phyloP scores from a whole-genome alignment of 2,113 vertebrate genomes.

The Trinectes maculatus region DNA sequence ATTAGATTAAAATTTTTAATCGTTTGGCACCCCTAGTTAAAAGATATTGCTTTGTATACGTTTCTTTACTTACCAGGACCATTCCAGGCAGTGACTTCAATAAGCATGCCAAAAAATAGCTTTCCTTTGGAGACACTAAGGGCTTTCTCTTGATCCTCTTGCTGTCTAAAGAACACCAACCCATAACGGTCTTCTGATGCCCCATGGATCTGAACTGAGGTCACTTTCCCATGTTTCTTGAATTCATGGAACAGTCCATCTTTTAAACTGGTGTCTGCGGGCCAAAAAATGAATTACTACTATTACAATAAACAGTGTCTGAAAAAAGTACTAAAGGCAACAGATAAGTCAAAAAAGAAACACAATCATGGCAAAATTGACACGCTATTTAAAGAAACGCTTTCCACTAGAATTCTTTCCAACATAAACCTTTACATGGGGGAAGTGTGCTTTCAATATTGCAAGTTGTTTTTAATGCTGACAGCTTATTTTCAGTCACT shows the following conservation, averaged over 20 bases:
- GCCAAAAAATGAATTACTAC: neutral
- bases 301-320: neutral
- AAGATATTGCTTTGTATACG: neutral
- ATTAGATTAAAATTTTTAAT: too few relatives aligned
- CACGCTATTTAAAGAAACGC: too few relatives aligned
- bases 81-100: constrained; percentile 97
- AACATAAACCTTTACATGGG: too few relatives aligned
- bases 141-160: constrained; percentile 98
- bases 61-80: constrained; percentile 89
- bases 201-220: constrained; percentile 97
- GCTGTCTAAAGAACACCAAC: constrained; percentile 97
- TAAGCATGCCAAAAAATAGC: constrained; percentile 99
- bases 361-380: neutral
- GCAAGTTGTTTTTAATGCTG: neutral
- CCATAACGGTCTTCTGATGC: constrained; percentile 96
- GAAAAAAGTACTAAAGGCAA: neutral
- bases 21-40: too few relatives aligned
- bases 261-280: constrained; percentile 96
- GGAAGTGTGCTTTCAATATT: neutral
- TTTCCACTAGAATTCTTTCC: too few relatives aligned
- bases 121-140: constrained; percentile 96
- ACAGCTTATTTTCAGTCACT: too few relatives aligned
- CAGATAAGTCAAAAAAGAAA: too few relatives aligned
- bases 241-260: constrained; percentile 99
- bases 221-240: constrained; percentile 99